Conservation (phyloP, 64 coral and sea anemone species). For the Exaiptasia diaphana region DNA sequence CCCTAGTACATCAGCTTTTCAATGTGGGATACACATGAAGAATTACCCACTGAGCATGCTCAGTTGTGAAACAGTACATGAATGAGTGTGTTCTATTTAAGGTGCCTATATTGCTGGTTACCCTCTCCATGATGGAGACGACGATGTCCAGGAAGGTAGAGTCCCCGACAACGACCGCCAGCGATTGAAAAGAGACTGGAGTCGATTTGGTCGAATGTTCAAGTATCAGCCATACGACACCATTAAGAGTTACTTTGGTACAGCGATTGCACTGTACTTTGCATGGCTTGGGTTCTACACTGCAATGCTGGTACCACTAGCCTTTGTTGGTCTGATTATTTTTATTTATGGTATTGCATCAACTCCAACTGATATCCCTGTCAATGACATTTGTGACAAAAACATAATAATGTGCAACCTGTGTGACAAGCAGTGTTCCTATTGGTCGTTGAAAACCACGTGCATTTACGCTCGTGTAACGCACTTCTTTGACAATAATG, state of each 20-base stretch:
- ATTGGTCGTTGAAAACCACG: constrained; percentile 65
- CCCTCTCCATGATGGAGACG: constrained; percentile 86
- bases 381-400: constrained; percentile 61
- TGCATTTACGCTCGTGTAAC: constrained; percentile 75
- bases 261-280: constrained; percentile 83
- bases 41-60: too few relatives aligned
- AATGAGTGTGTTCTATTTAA: too few relatives aligned
- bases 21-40: too few relatives aligned
- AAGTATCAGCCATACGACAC: constrained; percentile 88
- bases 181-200: constrained; percentile 76
- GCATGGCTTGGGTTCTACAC: constrained; percentile 96
- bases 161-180: constrained; percentile 65
- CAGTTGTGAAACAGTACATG: too few relatives aligned
- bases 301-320: constrained; percentile 79
- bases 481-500: constrained; percentile 84
- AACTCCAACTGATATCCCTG: constrained; percentile 48
- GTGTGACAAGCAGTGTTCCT: constrained; percentile 86
- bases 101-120: constrained; percentile 68
- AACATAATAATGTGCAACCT: constrained; percentile 73
- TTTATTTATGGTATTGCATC: constrained; percentile 86
- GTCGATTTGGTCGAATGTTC: constrained; percentile 48
- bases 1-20: too few relatives aligned
- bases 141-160: constrained; percentile 26
- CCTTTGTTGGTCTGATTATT: constrained; percentile 71
- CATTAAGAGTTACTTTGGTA: constrained; percentile 94